A percentile compares a stretch with the other conserved stretches of the same genome.
Evolutionary conservation across 2,888 invertebrate species (phyloP).

Genomic region (Digitonthophagus gazella): DNA sequence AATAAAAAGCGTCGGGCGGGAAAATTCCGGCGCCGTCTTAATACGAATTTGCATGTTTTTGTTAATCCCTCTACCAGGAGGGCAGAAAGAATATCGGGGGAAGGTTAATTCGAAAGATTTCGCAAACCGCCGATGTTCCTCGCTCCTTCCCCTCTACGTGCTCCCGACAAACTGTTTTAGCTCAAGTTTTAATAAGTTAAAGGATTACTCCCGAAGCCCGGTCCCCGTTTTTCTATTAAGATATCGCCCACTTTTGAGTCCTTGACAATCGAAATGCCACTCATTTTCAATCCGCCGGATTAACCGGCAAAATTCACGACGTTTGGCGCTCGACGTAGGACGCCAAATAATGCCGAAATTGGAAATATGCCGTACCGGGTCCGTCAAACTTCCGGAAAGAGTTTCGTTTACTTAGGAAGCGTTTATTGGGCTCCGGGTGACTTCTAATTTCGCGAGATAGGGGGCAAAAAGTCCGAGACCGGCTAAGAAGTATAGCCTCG

Average conservation of each 20-base stretch:
- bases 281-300: not conserved
- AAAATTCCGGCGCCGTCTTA: conserved; percentile 38
- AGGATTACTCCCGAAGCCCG: conserved; percentile 49
- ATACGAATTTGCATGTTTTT: conserved; percentile 53
- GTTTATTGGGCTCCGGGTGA: not conserved
- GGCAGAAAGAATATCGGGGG: conserved; percentile 43
- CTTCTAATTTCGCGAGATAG: not conserved
- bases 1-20: conserved; percentile 30
- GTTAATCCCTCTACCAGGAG: conserved; percentile 45
- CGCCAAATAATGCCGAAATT: not conserved
- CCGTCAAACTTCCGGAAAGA: not conserved
- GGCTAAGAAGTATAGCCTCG: not conserved
- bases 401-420: not conserved
- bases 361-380: not conserved
- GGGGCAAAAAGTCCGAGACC: not conserved
- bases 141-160: conserved; percentile 23
- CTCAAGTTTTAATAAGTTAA: conserved; percentile 52
- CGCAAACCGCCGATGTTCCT: conserved; percentile 38
- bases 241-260: conserved; percentile 39
- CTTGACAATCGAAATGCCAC: conserved; percentile 14
- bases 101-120: conserved; percentile 48
- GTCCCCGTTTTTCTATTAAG: conserved; percentile 47
- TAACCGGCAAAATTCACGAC: too few species aligned
- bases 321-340: not conserved
- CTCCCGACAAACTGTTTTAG: conserved; percentile 50